Conservation (phyloP, 2,888 invertebrate species). For the Salticus scenicus region DNA sequence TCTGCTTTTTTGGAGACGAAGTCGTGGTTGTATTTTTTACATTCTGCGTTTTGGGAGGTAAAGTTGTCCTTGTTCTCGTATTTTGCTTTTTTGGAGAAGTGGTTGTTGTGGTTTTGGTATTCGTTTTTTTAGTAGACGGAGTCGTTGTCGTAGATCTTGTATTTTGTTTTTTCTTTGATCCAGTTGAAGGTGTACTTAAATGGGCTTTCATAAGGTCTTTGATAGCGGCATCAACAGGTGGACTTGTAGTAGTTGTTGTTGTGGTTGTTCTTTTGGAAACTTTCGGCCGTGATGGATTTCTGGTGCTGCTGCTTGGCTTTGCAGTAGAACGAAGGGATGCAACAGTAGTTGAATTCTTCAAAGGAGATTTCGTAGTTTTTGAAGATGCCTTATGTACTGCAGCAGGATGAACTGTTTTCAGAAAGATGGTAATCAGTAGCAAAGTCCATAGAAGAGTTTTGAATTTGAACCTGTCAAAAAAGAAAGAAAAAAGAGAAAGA, state of each 20-base stretch:
- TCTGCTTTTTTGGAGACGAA: background rate
- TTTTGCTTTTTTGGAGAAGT: background rate
- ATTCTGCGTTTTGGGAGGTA: background rate
- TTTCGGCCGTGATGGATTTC: slow-evolving; percentile 32
- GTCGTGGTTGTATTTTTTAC: slow-evolving; percentile 3
- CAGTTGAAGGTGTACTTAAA: background rate
- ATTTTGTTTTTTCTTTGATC: background rate
- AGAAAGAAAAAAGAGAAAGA: too few species aligned
- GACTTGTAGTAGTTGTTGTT: slow-evolving; percentile 8
- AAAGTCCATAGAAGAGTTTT: slow-evolving; percentile 41
- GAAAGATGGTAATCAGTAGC: slow-evolving; percentile 34
- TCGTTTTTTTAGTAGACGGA: background rate
- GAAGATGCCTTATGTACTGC: slow-evolving; percentile 9
- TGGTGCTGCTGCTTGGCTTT: slow-evolving; percentile 35
- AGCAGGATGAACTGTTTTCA: slow-evolving; percentile 27
- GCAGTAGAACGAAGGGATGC: slow-evolving; percentile 8
- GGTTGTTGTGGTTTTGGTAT: background rate
- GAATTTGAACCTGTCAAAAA: slow-evolving; percentile 37
- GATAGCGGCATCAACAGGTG: background rate
- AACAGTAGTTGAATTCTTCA: slow-evolving; percentile 20
- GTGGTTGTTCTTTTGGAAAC: slow-evolving; percentile 47
- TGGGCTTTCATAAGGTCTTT: background rate
- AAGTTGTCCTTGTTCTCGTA: background rate
- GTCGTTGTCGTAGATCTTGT: background rate
- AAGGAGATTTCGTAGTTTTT: slow-evolving; percentile 28